Base-by-base conservation (phyloP, 30 jellyfish, hydroid and myxozoan genomes). In the Pelagia noctiluca region DNA sequence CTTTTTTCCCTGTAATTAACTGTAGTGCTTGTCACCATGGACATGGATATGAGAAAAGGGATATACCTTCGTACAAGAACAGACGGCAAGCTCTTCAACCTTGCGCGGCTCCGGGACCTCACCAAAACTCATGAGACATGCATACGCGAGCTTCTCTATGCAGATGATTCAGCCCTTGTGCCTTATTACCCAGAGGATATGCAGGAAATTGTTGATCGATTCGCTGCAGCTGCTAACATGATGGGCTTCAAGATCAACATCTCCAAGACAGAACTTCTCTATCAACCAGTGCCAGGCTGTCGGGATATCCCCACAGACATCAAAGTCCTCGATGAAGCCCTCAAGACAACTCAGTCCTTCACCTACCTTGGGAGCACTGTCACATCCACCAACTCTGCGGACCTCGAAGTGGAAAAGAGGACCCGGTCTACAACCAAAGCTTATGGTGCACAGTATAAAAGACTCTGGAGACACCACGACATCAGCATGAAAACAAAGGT, bases 81-180 rank as follows among this genome's bases (percentile, higher is more conserved):
- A 19, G 76, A 33, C 30, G 74, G 74, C n/a, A 30, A 12, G 24
- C 75, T 71, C 19, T 71, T 33, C 69, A 53, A 53, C 69, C 26
- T 53, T n/a, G 69, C 69, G 26, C 62, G 62, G 19, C 62, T 47
- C 16, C 12, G 19, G 62, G 62, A 12, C 12, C 12, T 53, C 5
- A 53, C 69, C 69, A 53, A 53, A 53, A 53, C 18, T 33, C 69
- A 53, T n/a, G 26, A 53, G 22, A 33, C 22, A 33, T n/a, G 32
- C 22, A 53, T 16, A n/a, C 22, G 32, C 22, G 69, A 53, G 26
- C 69, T 53, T 7, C 26, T 53, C 22, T 53, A 5, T 53, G 69
- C 69, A 53, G 69, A 53, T 53, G 69, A 53, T 33, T n/a, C 69
- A 53, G 69, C 69, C 69, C 26, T 53, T 29, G 69, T 53, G 22